phyloP scores from a whole-genome alignment of 2,888 invertebrate genomes.

The Eretmocerus hayati region DNA sequence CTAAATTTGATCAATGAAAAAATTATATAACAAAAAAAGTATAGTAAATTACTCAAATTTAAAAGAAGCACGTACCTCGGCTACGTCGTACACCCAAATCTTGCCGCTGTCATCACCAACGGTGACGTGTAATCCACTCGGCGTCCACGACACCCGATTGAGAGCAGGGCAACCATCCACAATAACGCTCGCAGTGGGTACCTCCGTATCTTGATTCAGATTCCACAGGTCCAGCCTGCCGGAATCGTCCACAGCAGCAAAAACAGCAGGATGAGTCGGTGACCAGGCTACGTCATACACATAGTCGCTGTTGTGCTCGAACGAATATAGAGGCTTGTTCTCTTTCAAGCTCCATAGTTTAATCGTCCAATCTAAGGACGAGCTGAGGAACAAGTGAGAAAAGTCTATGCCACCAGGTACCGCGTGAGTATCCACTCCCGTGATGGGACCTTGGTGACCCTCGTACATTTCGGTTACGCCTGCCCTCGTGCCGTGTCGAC shows the following conservation, averaged over 20 bases:
- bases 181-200: constrained; percentile 79
- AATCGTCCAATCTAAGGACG: constrained; percentile 97
- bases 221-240: constrained; percentile 95
- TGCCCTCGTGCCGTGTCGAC: constrained; percentile 89
- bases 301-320: constrained; percentile 97
- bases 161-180: constrained; percentile 82
- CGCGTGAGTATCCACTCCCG: constrained; percentile 85
- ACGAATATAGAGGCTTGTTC: constrained; percentile 88
- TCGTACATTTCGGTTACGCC: constrained; percentile 89
- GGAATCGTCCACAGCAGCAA: constrained; percentile 92
- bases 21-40: too few relatives aligned
- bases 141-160: constrained; percentile 92
- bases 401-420: constrained; percentile 82
- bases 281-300: constrained; percentile 98
- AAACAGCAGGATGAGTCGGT: constrained; percentile 93
- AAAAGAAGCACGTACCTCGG: constrained; percentile 58
- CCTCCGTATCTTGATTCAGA: constrained; percentile 94
- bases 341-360: constrained; percentile 97
- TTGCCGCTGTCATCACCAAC: constrained; percentile 93
- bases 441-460: constrained; percentile 91
- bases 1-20: not conserved
- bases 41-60: too few relatives aligned
- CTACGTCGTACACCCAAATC: constrained; percentile 96
- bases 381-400: constrained; percentile 90
- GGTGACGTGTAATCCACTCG: constrained; percentile 83